These are phyloP conservation scores for Zaprionus africanus DNA, from an alignment of 1,140 invertebrate genomes.

Conservation along the genomic window DNA sequence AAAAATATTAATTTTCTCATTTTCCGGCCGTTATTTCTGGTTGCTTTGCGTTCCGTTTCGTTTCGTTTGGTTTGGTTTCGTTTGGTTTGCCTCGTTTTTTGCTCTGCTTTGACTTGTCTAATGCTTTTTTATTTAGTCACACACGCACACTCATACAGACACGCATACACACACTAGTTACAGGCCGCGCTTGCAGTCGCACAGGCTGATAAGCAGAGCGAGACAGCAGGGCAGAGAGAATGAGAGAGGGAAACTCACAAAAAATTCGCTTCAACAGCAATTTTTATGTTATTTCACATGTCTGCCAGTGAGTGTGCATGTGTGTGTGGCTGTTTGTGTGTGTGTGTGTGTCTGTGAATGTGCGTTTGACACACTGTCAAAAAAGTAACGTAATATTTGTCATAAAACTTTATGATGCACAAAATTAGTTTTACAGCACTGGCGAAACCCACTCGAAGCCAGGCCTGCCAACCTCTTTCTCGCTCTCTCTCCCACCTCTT, in stretches of 20 bases:
- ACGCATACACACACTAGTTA: slow-evolving; percentile 2
- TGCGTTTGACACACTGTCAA: slow-evolving; percentile 73
- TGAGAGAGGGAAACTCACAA: slow-evolving; percentile 4
- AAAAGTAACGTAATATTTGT: slow-evolving; percentile 79
- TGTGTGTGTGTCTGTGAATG: slow-evolving; percentile 33
- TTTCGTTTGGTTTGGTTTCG: neutral
- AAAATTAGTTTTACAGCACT: slow-evolving; percentile 80
- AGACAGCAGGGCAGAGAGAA: neutral
- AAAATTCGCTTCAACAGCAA: slow-evolving; percentile 69
- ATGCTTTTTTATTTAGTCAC: slow-evolving; percentile 55
- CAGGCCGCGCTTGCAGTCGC: slow-evolving; percentile 25
- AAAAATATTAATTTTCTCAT: slow-evolving; percentile 75
- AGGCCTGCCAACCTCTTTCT: slow-evolving; percentile 8
- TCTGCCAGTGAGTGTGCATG: slow-evolving; percentile 6
- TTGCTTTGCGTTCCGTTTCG: slow-evolving; percentile 57
- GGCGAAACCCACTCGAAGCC: slow-evolving; percentile 37
- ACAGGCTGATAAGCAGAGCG: slow-evolving; percentile 5
- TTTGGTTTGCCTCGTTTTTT: slow-evolving; percentile 4
- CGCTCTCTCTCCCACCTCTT: neutral
- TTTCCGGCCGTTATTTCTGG: slow-evolving; percentile 63
- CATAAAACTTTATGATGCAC: slow-evolving; percentile 80
- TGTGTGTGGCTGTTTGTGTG: slow-evolving; percentile 8
- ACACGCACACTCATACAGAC: neutral
- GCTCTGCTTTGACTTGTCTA: slow-evolving; percentile 30
- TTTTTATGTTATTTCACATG: slow-evolving; percentile 33